Evolutionary conservation across 2,888 invertebrate species (phyloP).

Genomic region (Imbricaverruca yamaguchii): DNA sequence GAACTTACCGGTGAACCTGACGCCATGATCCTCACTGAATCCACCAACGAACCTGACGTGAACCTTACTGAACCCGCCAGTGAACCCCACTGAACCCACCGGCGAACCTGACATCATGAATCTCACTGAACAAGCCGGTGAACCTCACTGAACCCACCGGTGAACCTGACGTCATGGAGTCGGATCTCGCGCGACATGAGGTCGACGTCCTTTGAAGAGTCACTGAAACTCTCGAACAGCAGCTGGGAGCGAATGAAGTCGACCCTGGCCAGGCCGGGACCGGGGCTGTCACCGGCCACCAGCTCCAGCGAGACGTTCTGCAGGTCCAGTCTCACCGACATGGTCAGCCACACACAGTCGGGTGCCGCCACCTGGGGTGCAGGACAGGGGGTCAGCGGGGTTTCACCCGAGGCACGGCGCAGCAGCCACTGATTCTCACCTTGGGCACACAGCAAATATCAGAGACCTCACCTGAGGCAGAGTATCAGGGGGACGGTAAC

Average conservation of each 20-base stretch:
- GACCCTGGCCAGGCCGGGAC: conserved; percentile 61
- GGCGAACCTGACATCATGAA: too few relatives aligned
- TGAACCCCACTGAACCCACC: too few relatives aligned
- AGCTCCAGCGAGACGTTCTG: conserved; percentile 14
- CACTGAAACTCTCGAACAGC: conserved; percentile 75
- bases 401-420: too few relatives aligned
- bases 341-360: conserved; percentile 60
- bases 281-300: conserved; percentile 38
- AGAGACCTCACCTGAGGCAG: too few relatives aligned
- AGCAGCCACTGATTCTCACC: not conserved
- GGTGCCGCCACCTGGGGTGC: conserved; percentile 32
- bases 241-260: conserved; percentile 86
- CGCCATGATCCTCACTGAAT: too few relatives aligned
- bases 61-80: too few relatives aligned
- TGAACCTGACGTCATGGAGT: conserved; percentile 62
- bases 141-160: conserved; percentile 39
- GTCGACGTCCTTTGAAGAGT: conserved; percentile 83
- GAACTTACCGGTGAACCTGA: too few relatives aligned
- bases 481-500: too few relatives aligned
- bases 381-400: too few relatives aligned
- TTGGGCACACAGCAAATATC: too few relatives aligned
- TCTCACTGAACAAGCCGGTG: too few relatives aligned
- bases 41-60: too few relatives aligned
- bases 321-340: conserved; percentile 72
- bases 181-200: conserved; percentile 84